These are phyloP conservation scores for Tokudaia tokunoshimensis DNA, from an alignment of 2,797 vertebrate genomes.

Conservation along the genomic window DNA sequence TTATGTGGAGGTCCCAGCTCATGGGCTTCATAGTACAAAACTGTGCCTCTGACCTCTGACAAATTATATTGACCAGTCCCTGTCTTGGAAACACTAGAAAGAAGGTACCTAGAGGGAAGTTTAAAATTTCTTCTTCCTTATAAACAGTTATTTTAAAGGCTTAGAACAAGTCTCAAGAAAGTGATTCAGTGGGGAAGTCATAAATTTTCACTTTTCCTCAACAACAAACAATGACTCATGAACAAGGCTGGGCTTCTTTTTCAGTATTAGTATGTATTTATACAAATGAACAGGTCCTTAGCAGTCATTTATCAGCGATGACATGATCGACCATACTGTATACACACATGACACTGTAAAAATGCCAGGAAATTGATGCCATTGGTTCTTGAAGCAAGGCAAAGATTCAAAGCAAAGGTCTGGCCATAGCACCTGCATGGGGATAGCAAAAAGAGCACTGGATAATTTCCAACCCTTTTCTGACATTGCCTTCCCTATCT, in stretches of 20 bases:
- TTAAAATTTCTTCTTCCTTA: not conserved
- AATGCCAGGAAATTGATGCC: not conserved
- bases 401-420: not conserved
- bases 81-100: not conserved
- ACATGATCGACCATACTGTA: not conserved
- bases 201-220: constrained; percentile 3
- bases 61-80: not conserved
- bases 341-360: not conserved
- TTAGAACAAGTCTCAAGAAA: constrained; percentile 46
- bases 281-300: constrained; percentile 22
- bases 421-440: not conserved
- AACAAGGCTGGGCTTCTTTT: constrained; percentile 38
- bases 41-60: not conserved
- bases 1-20: not conserved
- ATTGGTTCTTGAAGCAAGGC: not conserved
- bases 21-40: not conserved
- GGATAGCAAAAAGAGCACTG: not conserved
- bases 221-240: constrained; percentile 3
- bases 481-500: not conserved
- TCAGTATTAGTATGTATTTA: not conserved
- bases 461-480: not conserved
- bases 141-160: constrained; percentile 36
- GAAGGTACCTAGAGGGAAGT: not conserved
- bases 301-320: not conserved
- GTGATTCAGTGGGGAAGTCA: not conserved